phyloP scores from a whole-genome alignment of 2,888 invertebrate species.

The Drosophila algonquin region DNA sequence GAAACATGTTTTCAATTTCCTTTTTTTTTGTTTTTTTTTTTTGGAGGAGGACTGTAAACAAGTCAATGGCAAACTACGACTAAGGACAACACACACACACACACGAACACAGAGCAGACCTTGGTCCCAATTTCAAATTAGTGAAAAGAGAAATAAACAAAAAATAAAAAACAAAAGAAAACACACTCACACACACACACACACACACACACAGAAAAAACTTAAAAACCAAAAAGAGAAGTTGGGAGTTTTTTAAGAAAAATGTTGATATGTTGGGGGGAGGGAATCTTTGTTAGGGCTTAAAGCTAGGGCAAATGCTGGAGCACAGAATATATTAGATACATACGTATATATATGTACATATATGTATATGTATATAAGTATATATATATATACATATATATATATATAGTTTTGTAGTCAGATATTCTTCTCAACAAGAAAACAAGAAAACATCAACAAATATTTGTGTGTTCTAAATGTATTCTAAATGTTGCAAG shows the following conservation, averaged over 20 bases:
- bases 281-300: constrained; percentile 34
- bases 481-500: constrained; percentile 69
- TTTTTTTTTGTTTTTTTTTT: constrained; percentile 11
- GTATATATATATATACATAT: neutral
- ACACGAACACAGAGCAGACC: constrained; percentile 36
- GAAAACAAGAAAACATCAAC: neutral
- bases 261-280: constrained; percentile 7
- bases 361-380: neutral
- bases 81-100: constrained; percentile 17
- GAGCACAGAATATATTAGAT: constrained; percentile 24
- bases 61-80: constrained; percentile 35
- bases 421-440: constrained; percentile 48
- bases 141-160: constrained; percentile 12
- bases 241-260: constrained; percentile 25
- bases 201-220: too few species aligned
- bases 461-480: constrained; percentile 69
- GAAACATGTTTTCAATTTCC: constrained; percentile 61
- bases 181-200: too few species aligned
- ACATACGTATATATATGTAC: neutral
- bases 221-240: constrained; percentile 6
- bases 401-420: constrained; percentile 46
- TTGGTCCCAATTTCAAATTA: constrained; percentile 57
- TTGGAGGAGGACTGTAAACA: constrained; percentile 14
- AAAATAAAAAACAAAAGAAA: constrained; percentile 4
- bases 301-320: constrained; percentile 9